These are phyloP conservation scores for Incurvaria masculella DNA, from an alignment of 2,888 invertebrate species.

Conservation along the genomic window DNA sequence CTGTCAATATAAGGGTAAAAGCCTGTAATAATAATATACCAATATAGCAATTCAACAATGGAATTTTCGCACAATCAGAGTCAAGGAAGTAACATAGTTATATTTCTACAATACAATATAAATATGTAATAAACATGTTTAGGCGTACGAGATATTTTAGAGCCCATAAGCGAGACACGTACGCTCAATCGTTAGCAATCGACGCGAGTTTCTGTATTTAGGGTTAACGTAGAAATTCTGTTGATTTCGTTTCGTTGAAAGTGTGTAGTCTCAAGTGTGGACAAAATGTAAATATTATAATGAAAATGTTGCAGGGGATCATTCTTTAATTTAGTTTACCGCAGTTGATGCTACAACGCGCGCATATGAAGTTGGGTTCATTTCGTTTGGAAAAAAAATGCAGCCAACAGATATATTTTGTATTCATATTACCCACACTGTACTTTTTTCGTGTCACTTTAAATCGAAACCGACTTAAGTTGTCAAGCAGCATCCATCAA, in stretches of 20 bases:
- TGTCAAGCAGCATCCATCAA: too few relatives aligned
- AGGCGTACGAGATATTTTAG: not conserved
- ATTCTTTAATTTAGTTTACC: not conserved
- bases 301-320: not conserved
- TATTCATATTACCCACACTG: too few relatives aligned
- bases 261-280: not conserved
- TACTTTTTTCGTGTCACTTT: too few relatives aligned
- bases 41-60: constrained; percentile 22
- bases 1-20: constrained; percentile 25
- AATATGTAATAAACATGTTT: not conserved
- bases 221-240: too few relatives aligned
- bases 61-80: constrained; percentile 51
- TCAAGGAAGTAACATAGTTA: constrained; percentile 44
- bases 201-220: too few relatives aligned
- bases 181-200: too few relatives aligned
- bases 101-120: not conserved
- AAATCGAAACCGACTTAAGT: too few relatives aligned
- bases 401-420: too few relatives aligned
- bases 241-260: not conserved
- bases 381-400: too few relatives aligned
- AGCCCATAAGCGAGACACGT: too few relatives aligned
- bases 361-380: too few relatives aligned
- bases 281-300: not conserved
- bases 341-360: too few relatives aligned
- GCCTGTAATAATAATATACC: constrained; percentile 29